phyloP scores from a whole-genome alignment of 2,797 vertebrate genomes.

The Thaleichthys pacificus region DNA sequence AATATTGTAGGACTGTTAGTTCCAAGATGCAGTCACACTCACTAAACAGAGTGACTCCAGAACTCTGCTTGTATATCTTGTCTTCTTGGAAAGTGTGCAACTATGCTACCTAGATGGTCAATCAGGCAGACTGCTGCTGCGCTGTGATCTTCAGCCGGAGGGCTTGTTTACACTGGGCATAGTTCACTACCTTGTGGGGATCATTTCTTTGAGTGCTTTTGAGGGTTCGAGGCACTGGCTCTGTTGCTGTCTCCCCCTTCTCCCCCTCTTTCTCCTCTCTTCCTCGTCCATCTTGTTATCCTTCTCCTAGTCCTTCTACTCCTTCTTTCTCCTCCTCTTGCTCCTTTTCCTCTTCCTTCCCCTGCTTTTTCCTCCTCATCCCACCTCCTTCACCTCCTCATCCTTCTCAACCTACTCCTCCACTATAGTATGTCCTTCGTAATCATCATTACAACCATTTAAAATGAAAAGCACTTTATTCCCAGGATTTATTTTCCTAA shows the following conservation, averaged over 20 bases:
- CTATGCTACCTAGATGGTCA: conserved; percentile 76
- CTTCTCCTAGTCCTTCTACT: no score
- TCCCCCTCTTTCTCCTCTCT: no score
- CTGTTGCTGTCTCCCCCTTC: no score
- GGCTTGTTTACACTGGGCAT: conserved; percentile 71
- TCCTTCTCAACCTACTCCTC: background rate
- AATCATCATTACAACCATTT: conserved; percentile 22
- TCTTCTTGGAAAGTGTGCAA: conserved; percentile 71
- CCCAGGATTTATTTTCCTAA: background rate
- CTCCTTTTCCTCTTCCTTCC: background rate
- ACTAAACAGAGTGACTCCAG: conserved; percentile 32
- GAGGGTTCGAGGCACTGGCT: conserved; percentile 15
- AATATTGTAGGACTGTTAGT: background rate
- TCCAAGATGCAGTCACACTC: conserved; percentile 6
- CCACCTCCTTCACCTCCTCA: background rate
- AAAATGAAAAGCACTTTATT: background rate
- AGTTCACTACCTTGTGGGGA: conserved; percentile 66
- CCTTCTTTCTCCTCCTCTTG: background rate
- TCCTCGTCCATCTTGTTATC: no score
- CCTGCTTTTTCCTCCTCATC: background rate
- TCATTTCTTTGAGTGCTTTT: conserved; percentile 51
- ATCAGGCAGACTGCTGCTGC: conserved; percentile 37
- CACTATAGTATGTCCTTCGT: background rate
- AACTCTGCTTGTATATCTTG: conserved; percentile 36
- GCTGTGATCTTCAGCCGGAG: conserved; percentile 37